These are phyloP conservation scores for Ammodytes dubius DNA, from an alignment of 2,113 vertebrate species.

Conservation along the genomic window DNA sequence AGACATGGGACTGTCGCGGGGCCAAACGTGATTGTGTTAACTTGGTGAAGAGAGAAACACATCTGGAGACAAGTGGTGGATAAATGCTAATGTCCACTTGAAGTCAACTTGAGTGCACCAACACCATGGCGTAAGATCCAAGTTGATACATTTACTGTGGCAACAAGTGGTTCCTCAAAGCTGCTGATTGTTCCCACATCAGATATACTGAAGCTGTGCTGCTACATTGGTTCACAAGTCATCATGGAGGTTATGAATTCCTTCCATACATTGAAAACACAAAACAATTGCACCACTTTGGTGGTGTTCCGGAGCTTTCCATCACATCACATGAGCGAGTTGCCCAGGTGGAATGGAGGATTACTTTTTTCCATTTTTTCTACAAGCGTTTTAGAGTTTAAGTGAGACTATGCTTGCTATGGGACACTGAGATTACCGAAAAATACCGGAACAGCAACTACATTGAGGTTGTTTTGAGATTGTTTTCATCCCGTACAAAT, in stretches of 20 bases:
- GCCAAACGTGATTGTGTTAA: constrained; percentile 41
- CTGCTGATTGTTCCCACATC: constrained; percentile 24
- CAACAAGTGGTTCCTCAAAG: constrained; percentile 17
- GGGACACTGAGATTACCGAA: not conserved
- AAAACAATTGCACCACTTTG: not conserved
- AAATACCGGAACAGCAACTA: not conserved
- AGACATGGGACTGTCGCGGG: constrained; percentile 37
- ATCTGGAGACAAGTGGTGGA: constrained; percentile 69
- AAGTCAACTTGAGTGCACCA: constrained; percentile 19
- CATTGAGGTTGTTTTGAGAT: not conserved
- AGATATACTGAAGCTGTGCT: constrained; percentile 39
- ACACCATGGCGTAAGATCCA: constrained; percentile 10
- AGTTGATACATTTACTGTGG: constrained; percentile 44
- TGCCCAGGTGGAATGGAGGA: not conserved
- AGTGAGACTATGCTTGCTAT: too few species aligned
- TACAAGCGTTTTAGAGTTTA: too few species aligned
- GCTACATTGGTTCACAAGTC: constrained; percentile 53
- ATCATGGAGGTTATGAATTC: constrained; percentile 10
- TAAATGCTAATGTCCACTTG: constrained; percentile 22
- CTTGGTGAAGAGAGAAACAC: constrained; percentile 34
- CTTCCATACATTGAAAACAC: not conserved
- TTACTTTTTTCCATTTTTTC: not conserved
- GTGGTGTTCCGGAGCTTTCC: not conserved
- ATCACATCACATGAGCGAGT: not conserved
- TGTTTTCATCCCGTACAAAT: not conserved